phyloP scores from a whole-genome alignment of 2,888 invertebrate genomes.

The Epinotia ramella region DNA sequence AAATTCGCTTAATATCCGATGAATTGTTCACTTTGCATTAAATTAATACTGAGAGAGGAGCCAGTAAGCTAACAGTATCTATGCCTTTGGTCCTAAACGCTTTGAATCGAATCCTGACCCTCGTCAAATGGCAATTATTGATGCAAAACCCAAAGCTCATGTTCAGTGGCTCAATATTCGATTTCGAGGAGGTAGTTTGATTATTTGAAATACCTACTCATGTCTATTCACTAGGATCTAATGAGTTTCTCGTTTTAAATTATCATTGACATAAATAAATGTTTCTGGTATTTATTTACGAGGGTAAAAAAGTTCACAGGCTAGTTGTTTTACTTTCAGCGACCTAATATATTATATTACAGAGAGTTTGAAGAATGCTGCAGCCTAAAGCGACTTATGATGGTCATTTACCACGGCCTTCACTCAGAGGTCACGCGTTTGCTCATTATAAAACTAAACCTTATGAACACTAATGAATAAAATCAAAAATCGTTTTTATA shows the following conservation, averaged over 20 bases:
- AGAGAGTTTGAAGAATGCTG: too few relatives aligned
- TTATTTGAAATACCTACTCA: background rate
- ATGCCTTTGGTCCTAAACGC: constrained; percentile 12
- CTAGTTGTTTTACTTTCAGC: too few relatives aligned
- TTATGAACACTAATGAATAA: too few relatives aligned
- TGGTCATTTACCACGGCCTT: too few relatives aligned
- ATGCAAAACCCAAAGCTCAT: background rate
- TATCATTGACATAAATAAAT: background rate
- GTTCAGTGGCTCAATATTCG: background rate
- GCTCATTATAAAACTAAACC: too few relatives aligned
- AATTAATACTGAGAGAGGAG: constrained; percentile 12
- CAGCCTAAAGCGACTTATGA: too few relatives aligned
- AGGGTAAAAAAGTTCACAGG: background rate
- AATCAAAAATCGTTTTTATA: too few relatives aligned
- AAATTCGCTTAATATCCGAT: background rate
- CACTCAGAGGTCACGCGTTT: too few relatives aligned
- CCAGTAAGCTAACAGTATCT: constrained; percentile 5
- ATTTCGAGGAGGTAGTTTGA: background rate
- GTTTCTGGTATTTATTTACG: background rate
- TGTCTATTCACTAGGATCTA: background rate
- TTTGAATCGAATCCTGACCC: constrained; percentile 22
- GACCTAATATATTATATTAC: background rate
- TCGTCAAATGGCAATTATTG: constrained; percentile 31
- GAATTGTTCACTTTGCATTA: background rate
- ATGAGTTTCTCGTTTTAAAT: background rate